Evolutionary conservation across 2,888 invertebrate genomes (phyloP), one percentile per base, ranked within the genome.

Genomic region (Eristalis pertinax): DNA sequence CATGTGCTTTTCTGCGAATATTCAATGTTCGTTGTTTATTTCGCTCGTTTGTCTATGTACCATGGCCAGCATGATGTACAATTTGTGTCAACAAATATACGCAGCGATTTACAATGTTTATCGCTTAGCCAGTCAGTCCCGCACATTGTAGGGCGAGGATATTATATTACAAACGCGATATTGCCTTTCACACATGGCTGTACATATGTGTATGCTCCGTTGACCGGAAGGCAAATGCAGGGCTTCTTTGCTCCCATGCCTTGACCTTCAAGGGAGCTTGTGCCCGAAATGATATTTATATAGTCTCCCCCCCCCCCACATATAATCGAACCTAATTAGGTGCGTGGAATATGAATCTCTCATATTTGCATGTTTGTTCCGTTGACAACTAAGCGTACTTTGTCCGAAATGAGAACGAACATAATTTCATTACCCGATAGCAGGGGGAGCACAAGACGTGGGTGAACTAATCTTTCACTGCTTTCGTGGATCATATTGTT

Each of bases 1-100:
- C 79, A 79, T 79, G 72, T 79, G 72, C 72, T 73, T 24, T n/a
- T 35, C 29, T 29, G 26, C 41, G 26, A 13, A 13, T 38, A 38
- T 13, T 50, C 50, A 19, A 19, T 50, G 19, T 8, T 19, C 8
- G 50, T 7, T 19, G 50, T 50, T 50, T 50, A 50, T 50, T 50
- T 50, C 19, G 50, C 50, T 8, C 50, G 50, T 50, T 19, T 19
- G 50, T 50, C 50, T 50, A 19, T 19, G 50, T 50, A 50, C 50
- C 50, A 8, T 19, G 50, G 50, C 50, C 50, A 10, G 1, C 19
- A 19, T 50, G 19, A 50, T 50, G 8, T 50, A 50, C 32, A 32
- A 32, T 50, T 50, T 50, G 50, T 50, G 50, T 50, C 50, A 50
- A 50, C 19, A 50, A 50, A 50, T 50, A 19, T 50, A 19, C 43